Percentiles rank a stretch among this genome's conserved stretches.
Conservation (phyloP, 2,888 invertebrate genomes). For the Leucozona laternaria region DNA sequence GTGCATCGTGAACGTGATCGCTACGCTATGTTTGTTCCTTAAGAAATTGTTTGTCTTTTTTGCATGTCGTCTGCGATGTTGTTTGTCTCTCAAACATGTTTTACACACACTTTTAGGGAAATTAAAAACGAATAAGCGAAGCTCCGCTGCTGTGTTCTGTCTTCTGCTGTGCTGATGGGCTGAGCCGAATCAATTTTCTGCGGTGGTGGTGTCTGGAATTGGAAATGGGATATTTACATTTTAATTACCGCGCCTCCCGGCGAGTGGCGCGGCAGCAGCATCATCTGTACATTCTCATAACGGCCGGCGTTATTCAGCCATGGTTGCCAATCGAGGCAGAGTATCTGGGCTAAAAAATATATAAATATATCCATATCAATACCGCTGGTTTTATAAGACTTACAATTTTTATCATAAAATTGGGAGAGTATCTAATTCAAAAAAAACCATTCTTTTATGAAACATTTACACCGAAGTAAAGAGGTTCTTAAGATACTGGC, state of each 20-base stretch:
- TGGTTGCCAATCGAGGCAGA: neutral
- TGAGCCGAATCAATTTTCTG: constrained; percentile 64
- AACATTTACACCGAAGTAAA: too few species aligned
- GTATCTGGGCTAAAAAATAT: too few species aligned
- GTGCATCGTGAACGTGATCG: neutral
- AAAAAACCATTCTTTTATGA: too few species aligned
- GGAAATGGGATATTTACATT: constrained; percentile 74
- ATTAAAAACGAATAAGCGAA: constrained; percentile 67
- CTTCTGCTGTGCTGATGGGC: too few species aligned
- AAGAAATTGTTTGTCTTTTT: constrained; percentile 1
- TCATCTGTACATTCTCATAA: constrained; percentile 2
- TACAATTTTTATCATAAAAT: too few species aligned
- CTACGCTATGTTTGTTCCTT: neutral
- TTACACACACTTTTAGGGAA: constrained; percentile 61
- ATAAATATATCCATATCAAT: too few species aligned
- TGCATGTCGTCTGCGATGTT: constrained; percentile 42
- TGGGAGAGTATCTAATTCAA: too few species aligned
- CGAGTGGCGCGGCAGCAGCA: constrained; percentile 23
- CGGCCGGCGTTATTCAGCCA: neutral
- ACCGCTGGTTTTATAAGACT: too few species aligned
- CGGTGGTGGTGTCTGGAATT: constrained; percentile 23
- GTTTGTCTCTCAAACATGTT: constrained; percentile 43
- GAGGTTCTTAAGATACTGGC: too few species aligned
- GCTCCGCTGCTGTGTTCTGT: neutral
- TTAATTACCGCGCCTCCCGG: constrained; percentile 68